These are phyloP conservation scores for Laothoe populi DNA, from an alignment of 2,888 invertebrate species.

Conservation along the genomic window DNA sequence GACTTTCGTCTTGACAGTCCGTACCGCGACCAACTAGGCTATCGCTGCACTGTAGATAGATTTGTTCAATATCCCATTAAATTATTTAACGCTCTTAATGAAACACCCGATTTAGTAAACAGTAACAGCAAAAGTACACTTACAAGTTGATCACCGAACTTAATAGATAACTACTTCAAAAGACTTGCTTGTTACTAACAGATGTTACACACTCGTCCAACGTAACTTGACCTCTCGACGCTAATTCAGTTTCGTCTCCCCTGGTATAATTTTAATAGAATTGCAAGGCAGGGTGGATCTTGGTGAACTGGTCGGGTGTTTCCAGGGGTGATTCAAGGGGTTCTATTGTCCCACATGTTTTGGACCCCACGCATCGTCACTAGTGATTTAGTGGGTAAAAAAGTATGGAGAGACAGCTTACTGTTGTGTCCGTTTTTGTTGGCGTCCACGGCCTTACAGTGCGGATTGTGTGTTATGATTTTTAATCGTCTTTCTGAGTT, in stretches of 20 bases:
- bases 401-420: constrained; percentile 19
- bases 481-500: constrained; percentile 4
- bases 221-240: constrained; percentile 42
- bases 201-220: constrained; percentile 62
- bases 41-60: no score
- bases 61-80: neutral
- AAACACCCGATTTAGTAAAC: constrained; percentile 34
- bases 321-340: constrained; percentile 59
- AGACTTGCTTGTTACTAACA: constrained; percentile 62
- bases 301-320: constrained; percentile 40
- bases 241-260: constrained; percentile 35
- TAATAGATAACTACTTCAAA: constrained; percentile 66
- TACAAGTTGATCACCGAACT: constrained; percentile 55
- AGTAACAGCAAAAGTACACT: constrained; percentile 38
- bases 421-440: constrained; percentile 23
- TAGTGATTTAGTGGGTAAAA: constrained; percentile 73
- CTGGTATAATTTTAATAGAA: constrained; percentile 1
- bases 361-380: constrained; percentile 78
- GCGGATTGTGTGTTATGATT: constrained; percentile 12
- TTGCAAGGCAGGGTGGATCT: constrained; percentile 43
- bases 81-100: constrained; percentile 12
- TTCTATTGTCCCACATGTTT: constrained; percentile 70
- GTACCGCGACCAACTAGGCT: no score
- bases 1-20: no score
- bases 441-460: neutral